Conservation (phyloP, 2,113 vertebrate species). For the Eonycteris spelaea region DNA sequence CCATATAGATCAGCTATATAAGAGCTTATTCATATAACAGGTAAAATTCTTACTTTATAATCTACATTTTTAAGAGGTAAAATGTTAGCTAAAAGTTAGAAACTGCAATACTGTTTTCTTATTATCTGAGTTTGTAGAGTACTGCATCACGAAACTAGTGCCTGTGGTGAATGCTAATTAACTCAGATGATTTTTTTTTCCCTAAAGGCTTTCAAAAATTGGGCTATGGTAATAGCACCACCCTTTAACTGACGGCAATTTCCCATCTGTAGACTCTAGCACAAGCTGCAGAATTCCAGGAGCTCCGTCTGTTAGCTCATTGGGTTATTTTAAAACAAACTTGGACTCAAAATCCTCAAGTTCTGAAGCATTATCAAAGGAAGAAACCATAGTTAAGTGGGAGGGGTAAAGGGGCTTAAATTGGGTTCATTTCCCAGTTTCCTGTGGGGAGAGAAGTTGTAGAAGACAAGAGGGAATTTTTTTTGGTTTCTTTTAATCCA, state of each 20-base stretch:
- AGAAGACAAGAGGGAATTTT: not conserved
- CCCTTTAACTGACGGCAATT: conserved; percentile 71
- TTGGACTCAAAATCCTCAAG: conserved; percentile 58
- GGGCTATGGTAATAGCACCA: conserved; percentile 59
- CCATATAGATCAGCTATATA: not conserved
- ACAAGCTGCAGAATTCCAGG: conserved; percentile 76
- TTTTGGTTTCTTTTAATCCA: not conserved
- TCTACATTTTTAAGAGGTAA: conserved; percentile 31
- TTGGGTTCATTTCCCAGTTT: not conserved
- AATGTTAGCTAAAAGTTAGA: conserved; percentile 49
- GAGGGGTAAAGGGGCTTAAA: not conserved
- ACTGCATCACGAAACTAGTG: conserved; percentile 36
- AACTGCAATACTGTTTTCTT: not conserved
- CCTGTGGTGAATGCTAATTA: conserved; percentile 70
- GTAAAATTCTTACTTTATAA: conserved; percentile 31
- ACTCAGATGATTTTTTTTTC: conserved; percentile 62
- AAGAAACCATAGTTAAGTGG: not conserved
- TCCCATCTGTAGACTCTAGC: conserved; percentile 80
- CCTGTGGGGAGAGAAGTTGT: not conserved
- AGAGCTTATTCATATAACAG: not conserved
- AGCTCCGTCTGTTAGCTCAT: conserved; percentile 74
- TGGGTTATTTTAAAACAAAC: conserved; percentile 75
- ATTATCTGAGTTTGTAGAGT: conserved; percentile 53
- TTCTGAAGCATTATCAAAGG: conserved; percentile 44
- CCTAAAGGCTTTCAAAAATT: conserved; percentile 67